A percentile compares a stretch with the other conserved stretches of the same genome.
phyloP scores from a whole-genome alignment of 2,888 invertebrate genomes.

The Andrena praecox region DNA sequence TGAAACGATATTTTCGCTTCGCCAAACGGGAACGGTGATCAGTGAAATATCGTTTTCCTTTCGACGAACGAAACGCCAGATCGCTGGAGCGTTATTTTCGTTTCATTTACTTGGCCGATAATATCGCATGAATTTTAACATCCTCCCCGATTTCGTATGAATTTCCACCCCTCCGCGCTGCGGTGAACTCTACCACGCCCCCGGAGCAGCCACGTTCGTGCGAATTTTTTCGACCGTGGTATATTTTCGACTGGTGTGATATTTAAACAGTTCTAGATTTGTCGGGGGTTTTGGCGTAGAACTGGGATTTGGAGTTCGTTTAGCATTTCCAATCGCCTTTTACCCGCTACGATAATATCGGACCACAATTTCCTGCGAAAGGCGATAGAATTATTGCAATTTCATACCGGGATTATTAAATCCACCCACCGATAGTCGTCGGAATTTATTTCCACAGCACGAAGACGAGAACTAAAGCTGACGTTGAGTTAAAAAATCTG shows the following conservation, averaged over 20 bases:
- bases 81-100: slow-evolving; percentile 39
- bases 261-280: no score
- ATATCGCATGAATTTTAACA: slow-evolving; percentile 29
- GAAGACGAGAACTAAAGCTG: no score
- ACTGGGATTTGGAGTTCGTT: no score
- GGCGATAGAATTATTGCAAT: no score
- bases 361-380: no score
- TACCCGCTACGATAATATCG: no score
- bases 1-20: slow-evolving; percentile 30
- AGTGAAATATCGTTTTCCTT: slow-evolving; percentile 28
- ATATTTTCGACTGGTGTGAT: no score
- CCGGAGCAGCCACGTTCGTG: not conserved
- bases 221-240: not conserved
- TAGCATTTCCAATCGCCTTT: no score
- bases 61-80: slow-evolving; percentile 13
- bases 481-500: not conserved
- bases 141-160: slow-evolving; percentile 7
- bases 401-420: no score
- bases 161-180: not conserved
- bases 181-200: not conserved
- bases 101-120: slow-evolving; percentile 41
- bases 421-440: no score
- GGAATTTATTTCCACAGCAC: no score
- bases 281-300: no score
- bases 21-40: slow-evolving; percentile 23